These are phyloP conservation scores for Beris morrisii DNA, from an alignment of 2,888 invertebrate species.

Conservation along the genomic window DNA sequence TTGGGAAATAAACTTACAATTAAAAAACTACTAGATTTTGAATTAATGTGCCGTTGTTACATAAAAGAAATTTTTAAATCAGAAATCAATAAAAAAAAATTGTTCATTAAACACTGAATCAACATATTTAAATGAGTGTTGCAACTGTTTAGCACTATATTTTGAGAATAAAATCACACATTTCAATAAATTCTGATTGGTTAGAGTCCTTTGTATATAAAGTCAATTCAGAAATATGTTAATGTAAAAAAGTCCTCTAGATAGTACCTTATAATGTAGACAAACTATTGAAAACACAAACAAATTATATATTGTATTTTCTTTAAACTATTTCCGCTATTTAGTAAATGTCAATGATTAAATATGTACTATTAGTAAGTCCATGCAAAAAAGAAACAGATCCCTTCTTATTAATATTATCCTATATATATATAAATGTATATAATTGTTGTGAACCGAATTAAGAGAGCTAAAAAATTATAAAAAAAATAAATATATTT, in stretches of 20 bases:
- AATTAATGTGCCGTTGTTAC: too few species aligned
- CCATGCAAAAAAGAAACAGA: background rate
- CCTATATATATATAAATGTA: conserved; percentile 1
- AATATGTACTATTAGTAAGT: background rate
- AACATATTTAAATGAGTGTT: too few species aligned
- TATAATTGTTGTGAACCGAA: conserved; percentile 8
- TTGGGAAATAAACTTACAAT: too few species aligned
- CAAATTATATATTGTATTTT: too few species aligned
- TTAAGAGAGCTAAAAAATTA: background rate
- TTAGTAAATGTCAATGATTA: background rate
- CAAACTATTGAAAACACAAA: background rate
- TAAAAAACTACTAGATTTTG: too few species aligned
- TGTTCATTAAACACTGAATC: too few species aligned
- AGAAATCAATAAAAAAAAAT: too few species aligned
- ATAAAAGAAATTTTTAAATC: too few species aligned
- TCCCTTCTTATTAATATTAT: background rate
- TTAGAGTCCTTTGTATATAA: conserved; percentile 4
- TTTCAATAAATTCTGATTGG: too few species aligned
- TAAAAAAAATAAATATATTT: conserved; percentile 1
- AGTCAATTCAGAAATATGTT: conserved; percentile 9
- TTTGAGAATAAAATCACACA: too few species aligned
- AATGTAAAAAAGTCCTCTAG: conserved; percentile 13
- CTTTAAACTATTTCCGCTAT: background rate
- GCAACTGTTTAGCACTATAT: too few species aligned
- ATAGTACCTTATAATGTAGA: background rate